phyloP scores from a whole-genome alignment of 2,113 vertebrate species.

The Megaleporinus macrocephalus region DNA sequence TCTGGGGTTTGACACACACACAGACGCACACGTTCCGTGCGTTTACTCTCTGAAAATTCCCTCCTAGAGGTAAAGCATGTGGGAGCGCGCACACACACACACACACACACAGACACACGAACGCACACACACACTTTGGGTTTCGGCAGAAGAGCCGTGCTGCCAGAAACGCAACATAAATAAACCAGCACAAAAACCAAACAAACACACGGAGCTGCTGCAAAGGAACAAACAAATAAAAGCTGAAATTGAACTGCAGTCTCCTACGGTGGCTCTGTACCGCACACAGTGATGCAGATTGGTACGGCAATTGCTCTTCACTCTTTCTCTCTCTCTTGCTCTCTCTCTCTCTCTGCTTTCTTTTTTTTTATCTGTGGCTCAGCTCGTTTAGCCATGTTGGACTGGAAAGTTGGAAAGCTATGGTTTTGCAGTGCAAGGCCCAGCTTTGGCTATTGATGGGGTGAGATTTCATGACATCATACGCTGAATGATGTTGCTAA shows the following conservation, averaged over 20 bases:
- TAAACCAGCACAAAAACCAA: conserved; percentile 67
- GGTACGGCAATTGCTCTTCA: not conserved
- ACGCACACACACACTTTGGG: conserved; percentile 21
- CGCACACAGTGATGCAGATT: conserved; percentile 4
- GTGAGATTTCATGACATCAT: conserved; percentile 63
- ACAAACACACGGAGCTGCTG: conserved; percentile 67
- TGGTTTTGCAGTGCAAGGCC: conserved; percentile 51
- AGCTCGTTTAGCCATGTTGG: conserved; percentile 38
- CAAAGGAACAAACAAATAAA: conserved; percentile 67
- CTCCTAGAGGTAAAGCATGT: conserved; percentile 68
- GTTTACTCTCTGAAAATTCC: conserved; percentile 70
- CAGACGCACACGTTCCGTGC: conserved; percentile 41
- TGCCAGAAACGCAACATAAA: conserved; percentile 67
- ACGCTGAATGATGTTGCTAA: conserved; percentile 59
- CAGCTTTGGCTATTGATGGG: conserved; percentile 53
- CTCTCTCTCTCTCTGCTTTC: conserved; percentile 13
- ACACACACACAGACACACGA: conserved; percentile 34
- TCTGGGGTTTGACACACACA: conserved; percentile 49
- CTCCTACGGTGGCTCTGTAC: conserved; percentile 41
- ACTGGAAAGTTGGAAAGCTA: conserved; percentile 48
- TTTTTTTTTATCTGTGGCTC: conserved; percentile 41
- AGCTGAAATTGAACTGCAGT: conserved; percentile 31
- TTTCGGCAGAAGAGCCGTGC: conserved; percentile 58
- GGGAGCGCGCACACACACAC: conserved; percentile 64
- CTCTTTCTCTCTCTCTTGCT: not conserved